Evolutionary conservation across 2,113 vertebrate species (phyloP), one percentile per base, ranked within the genome.

Genomic region (Serinus canaria): DNA sequence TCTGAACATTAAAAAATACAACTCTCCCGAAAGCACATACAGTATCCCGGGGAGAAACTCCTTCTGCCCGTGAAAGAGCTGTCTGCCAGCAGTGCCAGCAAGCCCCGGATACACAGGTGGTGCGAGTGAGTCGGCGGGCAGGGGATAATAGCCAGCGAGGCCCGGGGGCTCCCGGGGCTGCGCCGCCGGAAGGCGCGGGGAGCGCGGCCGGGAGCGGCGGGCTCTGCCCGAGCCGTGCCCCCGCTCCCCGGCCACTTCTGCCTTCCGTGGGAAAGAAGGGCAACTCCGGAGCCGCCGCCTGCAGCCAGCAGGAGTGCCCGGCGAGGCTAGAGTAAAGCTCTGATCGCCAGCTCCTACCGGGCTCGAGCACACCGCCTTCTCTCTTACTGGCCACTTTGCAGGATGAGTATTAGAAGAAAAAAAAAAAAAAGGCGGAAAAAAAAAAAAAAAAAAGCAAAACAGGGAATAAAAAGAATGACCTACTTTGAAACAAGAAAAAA

Each of bases 391-490:
- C 87, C 94, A 87, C 88, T 97, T 97, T 92, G 96, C 92, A 96
- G 81, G 70, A 96, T 53, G 90, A 94, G 83, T 96, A 96, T 91
- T 95, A 94, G 20, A 22, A 12, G 8, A 6, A 1, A 21, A 21
- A 52, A 62, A 13, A 7, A 3, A 5, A 92, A 16, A 9, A 92
- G 89, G 67, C 91, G 28, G 24, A 95, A 95, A 75, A 96, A 96
- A 39, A 22, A 93, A 90, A 82, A 94, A 39, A 47, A 95, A 96
- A 74, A 95, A 53, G 75, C 82, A 94, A 94, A 97, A 92, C 62
- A 92, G 70, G 90, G 96, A 98, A 97, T 94, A 98, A 96, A 97
- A 96, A 97, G 94, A 96, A 94, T 97, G 96, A 97, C 97, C 97
- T 97, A 97, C 93, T 97, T 97, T 97, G 67, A 56, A 69, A 91